Evolutionary conservation across 2,113 vertebrate genomes (phyloP).

Genomic region (Carassius carassius): DNA sequence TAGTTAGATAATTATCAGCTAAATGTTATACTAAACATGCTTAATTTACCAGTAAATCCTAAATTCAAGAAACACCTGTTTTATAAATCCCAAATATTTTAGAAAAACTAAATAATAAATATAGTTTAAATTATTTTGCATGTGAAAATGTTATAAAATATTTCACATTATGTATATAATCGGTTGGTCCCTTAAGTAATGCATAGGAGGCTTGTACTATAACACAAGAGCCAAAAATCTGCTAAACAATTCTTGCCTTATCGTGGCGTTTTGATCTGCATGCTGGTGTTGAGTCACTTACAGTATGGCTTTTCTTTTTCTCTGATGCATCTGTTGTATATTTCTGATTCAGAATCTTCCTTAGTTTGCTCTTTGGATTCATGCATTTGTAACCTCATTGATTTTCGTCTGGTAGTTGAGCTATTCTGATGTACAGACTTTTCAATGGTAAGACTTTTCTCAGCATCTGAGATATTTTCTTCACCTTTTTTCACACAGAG

Average conservation of each 20-base stretch:
- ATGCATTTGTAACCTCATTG: neutral
- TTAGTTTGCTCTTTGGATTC: neutral
- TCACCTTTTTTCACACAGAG: neutral
- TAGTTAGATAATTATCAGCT: neutral
- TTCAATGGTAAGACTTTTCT: neutral
- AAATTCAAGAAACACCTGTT: neutral
- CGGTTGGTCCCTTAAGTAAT: neutral
- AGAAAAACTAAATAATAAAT: slow-evolving; percentile 12
- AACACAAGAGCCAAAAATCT: neutral
- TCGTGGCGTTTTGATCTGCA: slow-evolving; percentile 39
- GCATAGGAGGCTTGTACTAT: neutral
- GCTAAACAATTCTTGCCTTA: slow-evolving; percentile 1
- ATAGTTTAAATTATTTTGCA: neutral
- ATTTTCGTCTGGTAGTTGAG: slow-evolving; percentile 18
- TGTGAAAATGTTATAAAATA: slow-evolving; percentile 10
- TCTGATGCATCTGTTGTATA: neutral
- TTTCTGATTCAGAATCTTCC: neutral
- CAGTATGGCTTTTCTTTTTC: slow-evolving; percentile 33
- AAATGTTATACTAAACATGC: neutral
- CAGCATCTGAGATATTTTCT: slow-evolving; percentile 17
- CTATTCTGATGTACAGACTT: neutral
- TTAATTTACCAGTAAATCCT: neutral
- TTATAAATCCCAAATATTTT: neutral
- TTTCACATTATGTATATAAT: neutral
- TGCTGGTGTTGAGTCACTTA: neutral